Conservation (phyloP, 2,113 vertebrate genomes). For the Actinemys pallida region DNA sequence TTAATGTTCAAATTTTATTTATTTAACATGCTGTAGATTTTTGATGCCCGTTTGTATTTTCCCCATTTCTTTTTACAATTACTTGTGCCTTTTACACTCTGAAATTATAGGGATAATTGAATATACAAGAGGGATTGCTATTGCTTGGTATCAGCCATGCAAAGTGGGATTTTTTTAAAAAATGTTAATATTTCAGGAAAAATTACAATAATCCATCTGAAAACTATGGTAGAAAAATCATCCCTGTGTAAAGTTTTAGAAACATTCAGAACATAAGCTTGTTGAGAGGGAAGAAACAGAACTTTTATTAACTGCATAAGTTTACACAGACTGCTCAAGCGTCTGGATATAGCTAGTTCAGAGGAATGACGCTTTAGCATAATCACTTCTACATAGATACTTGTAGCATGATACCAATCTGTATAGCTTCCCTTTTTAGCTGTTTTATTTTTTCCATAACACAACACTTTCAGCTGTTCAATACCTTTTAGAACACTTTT, state of each 20-base stretch:
- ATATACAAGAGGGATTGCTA: background rate
- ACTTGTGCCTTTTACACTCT: background rate
- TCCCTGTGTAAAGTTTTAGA: background rate
- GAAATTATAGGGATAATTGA: background rate
- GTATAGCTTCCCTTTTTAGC: background rate
- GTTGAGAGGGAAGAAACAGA: background rate
- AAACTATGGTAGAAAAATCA: background rate
- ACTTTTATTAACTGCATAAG: background rate
- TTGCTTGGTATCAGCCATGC: rapidly evolving
- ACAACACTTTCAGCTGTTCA: background rate
- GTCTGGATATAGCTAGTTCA: background rate
- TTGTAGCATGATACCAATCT: background rate
- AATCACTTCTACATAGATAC: background rate
- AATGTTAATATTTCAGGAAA: background rate
- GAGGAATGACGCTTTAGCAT: background rate
- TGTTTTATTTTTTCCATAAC: background rate
- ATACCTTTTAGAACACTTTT: background rate
- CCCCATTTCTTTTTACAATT: rapidly evolving
- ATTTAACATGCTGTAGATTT: background rate
- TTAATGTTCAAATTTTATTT: background rate
- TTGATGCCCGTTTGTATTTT: background rate
- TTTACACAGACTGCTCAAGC: background rate
- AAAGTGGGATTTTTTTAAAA: background rate
- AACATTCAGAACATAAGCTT: background rate
- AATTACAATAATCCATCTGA: background rate